phyloP scores from a whole-genome alignment of 2,888 invertebrate genomes.

The Smittia aterrima region DNA sequence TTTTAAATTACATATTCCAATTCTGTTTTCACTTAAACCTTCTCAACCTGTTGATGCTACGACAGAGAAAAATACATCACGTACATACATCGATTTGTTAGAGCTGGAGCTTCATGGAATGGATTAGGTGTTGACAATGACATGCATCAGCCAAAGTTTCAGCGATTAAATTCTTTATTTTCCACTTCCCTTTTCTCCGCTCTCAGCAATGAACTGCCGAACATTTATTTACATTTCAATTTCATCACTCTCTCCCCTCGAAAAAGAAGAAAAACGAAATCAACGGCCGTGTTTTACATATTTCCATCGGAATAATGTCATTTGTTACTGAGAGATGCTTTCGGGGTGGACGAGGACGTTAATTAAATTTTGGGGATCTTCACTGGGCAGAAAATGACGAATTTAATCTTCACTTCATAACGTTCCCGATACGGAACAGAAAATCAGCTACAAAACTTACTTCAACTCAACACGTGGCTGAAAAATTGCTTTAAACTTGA shows the following conservation, averaged over 20 bases:
- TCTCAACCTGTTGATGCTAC: neutral
- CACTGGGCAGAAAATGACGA: too few relatives aligned
- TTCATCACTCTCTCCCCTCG: neutral
- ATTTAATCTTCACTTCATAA: too few relatives aligned
- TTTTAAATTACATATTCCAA: conserved; percentile 11
- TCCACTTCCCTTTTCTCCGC: too few relatives aligned
- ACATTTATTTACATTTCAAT: neutral
- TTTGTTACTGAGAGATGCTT: too few relatives aligned
- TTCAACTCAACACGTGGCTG: too few relatives aligned
- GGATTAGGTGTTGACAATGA: conserved; percentile 30
- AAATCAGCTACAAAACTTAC: too few relatives aligned
- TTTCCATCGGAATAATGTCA: neutral
- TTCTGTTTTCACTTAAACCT: conserved; percentile 6
- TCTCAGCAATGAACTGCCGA: neutral
- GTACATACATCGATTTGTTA: conserved; percentile 33
- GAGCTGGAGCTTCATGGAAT: conserved; percentile 4
- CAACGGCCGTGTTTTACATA: neutral
- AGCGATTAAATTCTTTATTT: neutral
- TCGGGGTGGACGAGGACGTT: neutral
- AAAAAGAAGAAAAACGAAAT: neutral
- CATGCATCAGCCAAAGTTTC: conserved; percentile 3
- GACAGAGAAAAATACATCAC: conserved; percentile 33
- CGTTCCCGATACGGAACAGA: too few relatives aligned
- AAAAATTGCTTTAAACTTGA: too few relatives aligned
- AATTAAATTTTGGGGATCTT: neutral